Conservation (phyloP, 1,140 invertebrate species). For the Drosophila simulans region DNA sequence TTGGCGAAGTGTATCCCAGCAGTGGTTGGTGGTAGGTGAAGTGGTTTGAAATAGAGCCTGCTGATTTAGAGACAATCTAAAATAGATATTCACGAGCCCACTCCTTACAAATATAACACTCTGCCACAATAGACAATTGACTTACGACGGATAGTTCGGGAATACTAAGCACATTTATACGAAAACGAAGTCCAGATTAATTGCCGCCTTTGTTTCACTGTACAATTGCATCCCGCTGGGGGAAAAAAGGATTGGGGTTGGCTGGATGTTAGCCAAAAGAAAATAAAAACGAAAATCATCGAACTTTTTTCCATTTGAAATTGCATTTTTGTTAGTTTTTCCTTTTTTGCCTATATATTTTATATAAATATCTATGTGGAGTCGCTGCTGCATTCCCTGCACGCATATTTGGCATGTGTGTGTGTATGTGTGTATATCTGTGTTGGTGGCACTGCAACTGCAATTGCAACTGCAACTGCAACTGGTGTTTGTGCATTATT, state of each 20-base stretch:
- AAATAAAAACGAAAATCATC: constrained; percentile 45
- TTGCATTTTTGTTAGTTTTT: constrained; percentile 48
- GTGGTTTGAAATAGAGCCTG: too few species aligned
- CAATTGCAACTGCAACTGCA: constrained; percentile 56
- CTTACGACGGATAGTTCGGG: too few species aligned
- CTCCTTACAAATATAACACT: too few species aligned
- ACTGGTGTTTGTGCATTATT: constrained; percentile 80
- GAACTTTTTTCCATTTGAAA: constrained; percentile 50
- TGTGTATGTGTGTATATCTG: constrained; percentile 2
- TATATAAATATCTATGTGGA: constrained; percentile 19
- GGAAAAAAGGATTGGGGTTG: constrained; percentile 1
- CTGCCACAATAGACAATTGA: too few species aligned
- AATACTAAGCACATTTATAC: too few species aligned
- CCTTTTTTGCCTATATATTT: constrained; percentile 14
- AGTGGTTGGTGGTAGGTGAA: neutral
- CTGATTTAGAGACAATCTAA: too few species aligned
- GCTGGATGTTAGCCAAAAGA: constrained; percentile 50
- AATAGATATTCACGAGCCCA: too few species aligned
- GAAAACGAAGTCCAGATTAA: neutral
- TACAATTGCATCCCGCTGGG: neutral
- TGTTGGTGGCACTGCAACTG: constrained; percentile 26
- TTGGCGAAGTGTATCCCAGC: too few species aligned
- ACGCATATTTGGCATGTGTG: constrained; percentile 8
- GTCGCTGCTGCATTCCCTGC: constrained; percentile 1
- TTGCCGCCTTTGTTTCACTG: constrained; percentile 13